These are phyloP conservation scores for Tragelaphus scriptus DNA, from an alignment of 2,113 vertebrate genomes.

Conservation along the genomic window DNA sequence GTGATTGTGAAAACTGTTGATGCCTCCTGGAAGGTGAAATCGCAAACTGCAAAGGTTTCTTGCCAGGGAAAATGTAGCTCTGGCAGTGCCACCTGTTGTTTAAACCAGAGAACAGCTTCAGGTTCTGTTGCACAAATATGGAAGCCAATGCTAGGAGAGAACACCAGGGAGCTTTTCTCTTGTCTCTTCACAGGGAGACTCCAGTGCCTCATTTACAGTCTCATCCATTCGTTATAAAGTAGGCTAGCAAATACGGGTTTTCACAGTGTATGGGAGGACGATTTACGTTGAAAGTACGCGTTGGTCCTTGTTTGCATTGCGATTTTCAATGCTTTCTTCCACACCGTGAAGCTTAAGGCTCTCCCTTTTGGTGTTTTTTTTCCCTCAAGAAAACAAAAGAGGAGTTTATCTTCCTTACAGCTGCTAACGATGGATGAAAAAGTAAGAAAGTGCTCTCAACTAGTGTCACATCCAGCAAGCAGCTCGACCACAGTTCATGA, in stretches of 20 bases:
- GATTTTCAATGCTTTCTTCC: neutral
- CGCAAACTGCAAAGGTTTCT: constrained; percentile 19
- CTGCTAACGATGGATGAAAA: neutral
- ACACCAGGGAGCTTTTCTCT: neutral
- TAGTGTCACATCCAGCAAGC: too few relatives aligned
- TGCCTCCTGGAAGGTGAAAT: constrained; percentile 40
- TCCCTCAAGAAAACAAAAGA: neutral
- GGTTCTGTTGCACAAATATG: neutral
- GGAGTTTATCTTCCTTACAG: neutral
- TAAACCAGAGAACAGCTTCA: constrained; percentile 4
- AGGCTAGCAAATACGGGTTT: neutral
- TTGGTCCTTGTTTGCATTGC: neutral
- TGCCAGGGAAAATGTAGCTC: constrained; percentile 12
- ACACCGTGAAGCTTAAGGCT: neutral
- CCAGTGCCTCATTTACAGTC: neutral
- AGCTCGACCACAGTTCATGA: accelerated
- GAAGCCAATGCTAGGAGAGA: neutral
- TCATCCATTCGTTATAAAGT: neutral
- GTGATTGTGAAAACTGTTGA: neutral
- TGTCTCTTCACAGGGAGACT: neutral
- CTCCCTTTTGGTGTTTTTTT: neutral
- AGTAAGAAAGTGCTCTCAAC: neutral
- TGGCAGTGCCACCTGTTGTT: constrained; percentile 28
- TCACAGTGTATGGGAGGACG: neutral
- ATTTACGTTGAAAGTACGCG: neutral